These are phyloP conservation scores for Perizoma affinitatum DNA, from an alignment of 2,888 invertebrate species.

Conservation along the genomic window DNA sequence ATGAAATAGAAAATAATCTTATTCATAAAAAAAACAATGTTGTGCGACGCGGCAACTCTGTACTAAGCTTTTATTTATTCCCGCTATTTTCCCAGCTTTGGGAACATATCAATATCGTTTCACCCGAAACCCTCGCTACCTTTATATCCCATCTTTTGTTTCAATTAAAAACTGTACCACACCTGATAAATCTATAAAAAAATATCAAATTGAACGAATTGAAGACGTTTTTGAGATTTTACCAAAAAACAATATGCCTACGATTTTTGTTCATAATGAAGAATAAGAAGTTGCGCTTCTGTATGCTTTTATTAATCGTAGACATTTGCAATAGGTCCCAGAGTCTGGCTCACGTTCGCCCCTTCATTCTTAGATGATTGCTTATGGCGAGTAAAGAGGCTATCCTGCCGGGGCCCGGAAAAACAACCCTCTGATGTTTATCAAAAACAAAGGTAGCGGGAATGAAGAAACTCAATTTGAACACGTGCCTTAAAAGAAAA, in stretches of 20 bases:
- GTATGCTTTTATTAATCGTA: neutral
- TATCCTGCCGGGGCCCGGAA: slow-evolving; percentile 36
- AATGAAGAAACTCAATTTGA: slow-evolving; percentile 43
- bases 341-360: slow-evolving; percentile 37
- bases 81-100: no score
- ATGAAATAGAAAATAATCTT: no score
- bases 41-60: no score
- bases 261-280: no score
- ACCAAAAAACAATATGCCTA: no score
- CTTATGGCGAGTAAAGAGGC: slow-evolving; percentile 48
- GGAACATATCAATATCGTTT: no score
- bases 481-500: slow-evolving; percentile 31
- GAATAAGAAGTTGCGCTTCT: slow-evolving; percentile 2
- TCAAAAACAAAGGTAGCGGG: slow-evolving; percentile 46
- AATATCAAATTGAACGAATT: neutral
- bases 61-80: no score
- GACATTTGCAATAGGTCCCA: slow-evolving; percentile 30
- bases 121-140: no score
- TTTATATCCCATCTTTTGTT: no score
- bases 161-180: no score
- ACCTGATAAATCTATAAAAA: no score
- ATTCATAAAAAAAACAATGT: no score
- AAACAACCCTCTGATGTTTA: slow-evolving; percentile 46
- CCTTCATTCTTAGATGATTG: slow-evolving; percentile 48
- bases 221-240: neutral